Evolutionary conservation across 2,113 vertebrate species (phyloP), one percentile per base, ranked within the genome.

Genomic region (Pteruthius melanotis): DNA sequence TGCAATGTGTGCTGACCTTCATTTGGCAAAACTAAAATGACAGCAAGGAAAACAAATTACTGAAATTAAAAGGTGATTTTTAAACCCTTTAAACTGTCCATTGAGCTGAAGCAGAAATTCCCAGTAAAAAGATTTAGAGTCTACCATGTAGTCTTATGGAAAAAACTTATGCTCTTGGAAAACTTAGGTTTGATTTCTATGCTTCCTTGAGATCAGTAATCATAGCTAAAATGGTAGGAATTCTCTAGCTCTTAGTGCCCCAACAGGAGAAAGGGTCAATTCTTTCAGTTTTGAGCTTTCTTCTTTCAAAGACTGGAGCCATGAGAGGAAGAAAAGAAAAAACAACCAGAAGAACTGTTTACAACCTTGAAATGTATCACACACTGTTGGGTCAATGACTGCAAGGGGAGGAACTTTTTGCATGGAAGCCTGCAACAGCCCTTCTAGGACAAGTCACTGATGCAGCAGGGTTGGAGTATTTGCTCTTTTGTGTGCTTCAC

Each of bases 31-130:
- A 94, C 40, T 90, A 15, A 65, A 95, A 89, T 57, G 15, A 93
- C 37, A 90, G 70, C n/a, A 60, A 90, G 53, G 22, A 90, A 96
- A 94, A 69, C 49, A 94, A 96, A 53, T 87, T 93, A 87, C 85
- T 94, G 50, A 61, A 94, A 97, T 95, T 52, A 87, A 96, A 95
- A 91, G 15, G 13, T 65, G 42, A 4, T 35, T 93, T 93, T 17
- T 86, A 96, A 95, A 96, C n/a, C 14, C 50, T 96, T 95, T 83
- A 84, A 83, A 65, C 33, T 95, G 49, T 54, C 95, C 83, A 49
- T 91, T 90, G 68, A 93, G n/a, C 28, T 93, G 61, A 91, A 94
- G 78, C 40, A 93, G n/a, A 85, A 66, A 91, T 91, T 57, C 47
- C 92, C 28, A 82, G 53, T 83, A 85, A 96, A 78, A 96, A 53